Percentiles rank a stretch among this genome's conserved stretches.
Conservation (phyloP, 2,888 invertebrate genomes). For the Polydrusus cervinus region DNA sequence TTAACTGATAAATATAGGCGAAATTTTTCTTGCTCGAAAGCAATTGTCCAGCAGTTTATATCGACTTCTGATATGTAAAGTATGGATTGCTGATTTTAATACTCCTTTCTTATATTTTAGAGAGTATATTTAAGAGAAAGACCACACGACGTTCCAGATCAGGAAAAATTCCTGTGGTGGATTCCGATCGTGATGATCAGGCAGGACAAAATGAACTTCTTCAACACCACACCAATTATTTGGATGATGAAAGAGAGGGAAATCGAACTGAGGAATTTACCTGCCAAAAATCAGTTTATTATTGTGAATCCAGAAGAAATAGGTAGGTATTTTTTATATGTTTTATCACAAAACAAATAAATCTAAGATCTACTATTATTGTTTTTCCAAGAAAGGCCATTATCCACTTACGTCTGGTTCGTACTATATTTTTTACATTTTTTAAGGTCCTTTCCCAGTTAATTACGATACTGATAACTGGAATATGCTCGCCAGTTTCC, state of each 20-base stretch:
- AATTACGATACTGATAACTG: slow-evolving; percentile 87
- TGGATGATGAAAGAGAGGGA: slow-evolving; percentile 80
- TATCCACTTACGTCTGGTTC: not conserved
- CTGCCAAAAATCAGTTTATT: slow-evolving; percentile 78
- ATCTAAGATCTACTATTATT: too few relatives aligned
- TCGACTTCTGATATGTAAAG: too few relatives aligned
- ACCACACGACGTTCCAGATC: slow-evolving; percentile 82
- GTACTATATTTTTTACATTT: too few relatives aligned
- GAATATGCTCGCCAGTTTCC: slow-evolving; percentile 80
- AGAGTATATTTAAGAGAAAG: slow-evolving; percentile 83
- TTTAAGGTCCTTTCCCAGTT: slow-evolving; percentile 84
- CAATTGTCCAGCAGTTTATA: too few relatives aligned
- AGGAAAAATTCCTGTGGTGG: slow-evolving; percentile 83
- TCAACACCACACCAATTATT: slow-evolving; percentile 73
- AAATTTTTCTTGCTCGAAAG: too few relatives aligned
- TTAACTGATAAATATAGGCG: too few relatives aligned
- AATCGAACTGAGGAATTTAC: slow-evolving; percentile 74
- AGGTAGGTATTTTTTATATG: slow-evolving; percentile 74
- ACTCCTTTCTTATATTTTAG: slow-evolving; percentile 71
- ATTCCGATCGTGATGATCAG: slow-evolving; percentile 79
- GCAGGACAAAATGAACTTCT: slow-evolving; percentile 76
- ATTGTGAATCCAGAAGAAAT: slow-evolving; percentile 90
- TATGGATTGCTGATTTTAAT: too few relatives aligned
- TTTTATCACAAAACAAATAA: too few relatives aligned
- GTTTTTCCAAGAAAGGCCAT: not conserved